phyloP scores from a whole-genome alignment of 35 echinoderm and acorn worm species.

The Amphiura filiformis region DNA sequence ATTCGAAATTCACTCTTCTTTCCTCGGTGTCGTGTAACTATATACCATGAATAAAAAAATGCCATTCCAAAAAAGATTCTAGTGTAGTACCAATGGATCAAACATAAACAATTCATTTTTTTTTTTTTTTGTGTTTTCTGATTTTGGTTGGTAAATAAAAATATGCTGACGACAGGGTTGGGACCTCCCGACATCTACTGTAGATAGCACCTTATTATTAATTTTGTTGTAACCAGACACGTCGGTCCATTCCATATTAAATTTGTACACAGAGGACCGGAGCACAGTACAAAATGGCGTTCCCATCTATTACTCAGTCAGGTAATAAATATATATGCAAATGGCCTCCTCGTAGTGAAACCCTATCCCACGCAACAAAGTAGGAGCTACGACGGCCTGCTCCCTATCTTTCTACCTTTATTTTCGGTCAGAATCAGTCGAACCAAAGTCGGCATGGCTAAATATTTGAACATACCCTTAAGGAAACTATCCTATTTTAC shows the following conservation, averaged over 20 bases:
- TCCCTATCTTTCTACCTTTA: not conserved
- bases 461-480: not conserved
- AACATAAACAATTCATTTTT: constrained; percentile 11
- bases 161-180: not conserved
- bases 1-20: constrained; percentile 9
- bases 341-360: constrained; percentile 8
- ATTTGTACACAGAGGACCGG: constrained; percentile 3
- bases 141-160: not conserved
- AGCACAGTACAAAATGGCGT: not conserved
- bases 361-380: not conserved
- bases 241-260: constrained; percentile 1
- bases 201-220: not conserved
- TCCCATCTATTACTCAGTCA: not conserved
- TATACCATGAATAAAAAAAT: constrained; percentile 8
- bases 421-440: not conserved
- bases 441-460: not conserved
- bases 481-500: not conserved
- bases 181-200: not conserved
- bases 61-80: not conserved
- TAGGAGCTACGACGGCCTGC: not conserved
- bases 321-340: constrained; percentile 15
- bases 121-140: not conserved
- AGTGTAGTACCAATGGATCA: not conserved
- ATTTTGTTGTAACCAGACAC: not conserved
- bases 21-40: not conserved